Evolutionary conservation across 1,140 invertebrate species (phyloP).

Genomic region (Drosophila gunungcola): DNA sequence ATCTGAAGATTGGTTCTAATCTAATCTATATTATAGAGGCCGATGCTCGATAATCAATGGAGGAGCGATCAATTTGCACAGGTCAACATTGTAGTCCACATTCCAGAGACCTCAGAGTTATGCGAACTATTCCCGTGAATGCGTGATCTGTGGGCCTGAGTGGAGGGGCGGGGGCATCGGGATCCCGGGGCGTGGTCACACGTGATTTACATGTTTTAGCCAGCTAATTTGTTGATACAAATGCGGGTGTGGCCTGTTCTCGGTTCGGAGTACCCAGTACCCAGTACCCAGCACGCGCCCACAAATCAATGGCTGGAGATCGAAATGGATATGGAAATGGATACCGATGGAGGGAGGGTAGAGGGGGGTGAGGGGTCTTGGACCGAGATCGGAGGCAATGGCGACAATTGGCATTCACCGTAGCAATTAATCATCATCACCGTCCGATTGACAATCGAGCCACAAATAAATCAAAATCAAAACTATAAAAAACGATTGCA

Average conservation of each 20-base stretch:
- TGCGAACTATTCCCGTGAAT: conserved; percentile 1
- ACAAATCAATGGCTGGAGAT: conserved; percentile 14
- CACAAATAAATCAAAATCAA: conserved; percentile 82
- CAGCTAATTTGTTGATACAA: conserved; percentile 55
- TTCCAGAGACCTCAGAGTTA: conserved; percentile 28
- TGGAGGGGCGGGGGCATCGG: neutral
- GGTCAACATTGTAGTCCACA: conserved; percentile 21
- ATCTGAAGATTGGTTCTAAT: no score
- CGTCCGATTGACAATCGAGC: conserved; percentile 74
- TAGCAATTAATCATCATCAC: conserved; percentile 80
- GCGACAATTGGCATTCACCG: conserved; percentile 78
- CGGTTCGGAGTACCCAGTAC: conserved; percentile 36
- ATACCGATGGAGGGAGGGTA: neutral
- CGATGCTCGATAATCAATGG: conserved; percentile 10
- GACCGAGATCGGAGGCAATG: conserved; percentile 11
- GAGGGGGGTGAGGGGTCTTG: neutral
- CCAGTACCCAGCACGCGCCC: conserved; percentile 52
- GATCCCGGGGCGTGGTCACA: conserved; percentile 15
- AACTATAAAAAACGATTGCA: conserved; percentile 43
- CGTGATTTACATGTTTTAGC: conserved; percentile 55
- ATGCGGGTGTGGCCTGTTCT: conserved; percentile 57
- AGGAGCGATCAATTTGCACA: neutral
- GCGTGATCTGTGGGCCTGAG: neutral
- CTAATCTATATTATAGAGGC: neutral
- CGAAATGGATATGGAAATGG: conserved; percentile 3